Evolutionary conservation across 2,888 invertebrate genomes (phyloP), one percentile per base, ranked within the genome.

Genomic region (Hypomecis punctinalis): DNA sequence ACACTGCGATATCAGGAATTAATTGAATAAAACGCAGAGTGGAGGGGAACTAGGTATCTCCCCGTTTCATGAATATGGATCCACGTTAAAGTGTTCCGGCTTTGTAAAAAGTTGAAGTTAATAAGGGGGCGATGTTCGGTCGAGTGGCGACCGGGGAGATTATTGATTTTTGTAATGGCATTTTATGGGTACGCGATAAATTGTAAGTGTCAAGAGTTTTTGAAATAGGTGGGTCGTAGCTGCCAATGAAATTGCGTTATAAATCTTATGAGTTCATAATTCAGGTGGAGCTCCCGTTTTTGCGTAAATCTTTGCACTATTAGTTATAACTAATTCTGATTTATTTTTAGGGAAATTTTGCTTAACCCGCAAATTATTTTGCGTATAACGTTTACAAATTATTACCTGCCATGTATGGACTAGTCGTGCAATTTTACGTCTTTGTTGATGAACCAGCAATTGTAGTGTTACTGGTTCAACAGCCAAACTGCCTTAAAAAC

Each of bases 21-120:
- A 91, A 92, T 91, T 90, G 89, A 90, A 91, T 90, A 86, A 89
- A 90, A 87, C 81, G 80, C 83, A 80, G 79, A 79, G 80, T 81
- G 80, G 80, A 78, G 79, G 80, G 78, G 77, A 73, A 77, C 70
- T 74, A 47, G 39, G 47, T 56, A 71, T 74, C 69, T 74, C 75
- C 59, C 70, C 63, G 72, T 68, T 77, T 88, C 89, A 90, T 91
- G 90, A 91, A 90, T 91, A 91, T 91, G 88, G 82, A 90, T 86
- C 75, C 74, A 68, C 69, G 74, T 74, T 82, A 77, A 84, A 89
- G 84, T 83, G 83, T 83, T 84, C 65, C 66, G 67, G 81, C 80
- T 84, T 79, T 84, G 84, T 82, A 83, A 88, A 84, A 86, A 81
- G 81, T 81, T 81, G 69, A 73, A 81, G 80, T 82, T 84, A 81